phyloP scores from a whole-genome alignment of 2,888 invertebrate species.

The Acrobasis consociella region DNA sequence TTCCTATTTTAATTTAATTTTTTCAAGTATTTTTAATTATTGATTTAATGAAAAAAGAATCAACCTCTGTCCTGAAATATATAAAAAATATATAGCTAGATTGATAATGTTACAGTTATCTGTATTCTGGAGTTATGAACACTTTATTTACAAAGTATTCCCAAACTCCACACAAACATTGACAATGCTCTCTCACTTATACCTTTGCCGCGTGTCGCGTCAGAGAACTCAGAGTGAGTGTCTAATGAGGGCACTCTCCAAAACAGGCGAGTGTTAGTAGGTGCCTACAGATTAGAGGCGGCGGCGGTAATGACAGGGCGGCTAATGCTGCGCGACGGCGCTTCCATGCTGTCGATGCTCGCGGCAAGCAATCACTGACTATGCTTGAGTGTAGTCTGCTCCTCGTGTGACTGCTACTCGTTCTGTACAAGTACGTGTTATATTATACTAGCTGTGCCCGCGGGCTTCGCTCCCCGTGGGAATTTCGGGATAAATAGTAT shows the following conservation, averaged over 20 bases:
- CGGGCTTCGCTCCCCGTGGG: too few species aligned
- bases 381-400: neutral
- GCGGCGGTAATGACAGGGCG: constrained; percentile 19
- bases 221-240: neutral
- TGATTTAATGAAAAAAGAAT: too few species aligned
- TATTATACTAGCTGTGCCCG: too few species aligned
- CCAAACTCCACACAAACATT: neutral
- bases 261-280: constrained; percentile 22
- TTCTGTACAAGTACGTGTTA: too few species aligned
- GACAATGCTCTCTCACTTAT: neutral
- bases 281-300: constrained; percentile 14
- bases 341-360: constrained; percentile 8
- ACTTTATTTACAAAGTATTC: neutral
- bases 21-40: too few species aligned
- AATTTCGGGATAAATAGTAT: too few species aligned
- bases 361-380: constrained; percentile 7
- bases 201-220: neutral
- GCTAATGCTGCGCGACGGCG: constrained; percentile 21
- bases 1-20: too few species aligned
- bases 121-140: neutral
- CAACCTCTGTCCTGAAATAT: too few species aligned
- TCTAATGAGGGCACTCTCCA: constrained; percentile 20
- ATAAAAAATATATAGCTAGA: too few species aligned
- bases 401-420: too few species aligned
- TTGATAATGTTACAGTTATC: too few species aligned